Evolutionary conservation across 2,888 invertebrate species (phyloP), one percentile per base, ranked within the genome.

Genomic region (Cephus rjabovi): DNA sequence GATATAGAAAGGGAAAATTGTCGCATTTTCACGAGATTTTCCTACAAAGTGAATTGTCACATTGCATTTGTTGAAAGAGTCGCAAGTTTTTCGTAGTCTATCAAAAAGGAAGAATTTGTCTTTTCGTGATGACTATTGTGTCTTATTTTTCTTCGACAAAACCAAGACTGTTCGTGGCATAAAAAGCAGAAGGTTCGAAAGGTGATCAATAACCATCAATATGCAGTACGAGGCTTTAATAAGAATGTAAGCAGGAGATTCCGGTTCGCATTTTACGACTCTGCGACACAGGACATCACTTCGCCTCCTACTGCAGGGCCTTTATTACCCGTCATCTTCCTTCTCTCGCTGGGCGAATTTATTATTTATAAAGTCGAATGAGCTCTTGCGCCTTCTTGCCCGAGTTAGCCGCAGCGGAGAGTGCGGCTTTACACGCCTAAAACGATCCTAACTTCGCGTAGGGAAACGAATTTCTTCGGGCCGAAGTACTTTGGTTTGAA

Each of bases 201-300:
- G 84, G 83, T 89, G 87, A 90, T 90, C 89, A 87, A 89, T 89
- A 87, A 87, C 86, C 88, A 86, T 88, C 88, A 89, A 90, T 90
- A 88, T 89, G 87, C 87, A 86, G 82, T 84, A 84, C 85, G 84
- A 87, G 83, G 87, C 87, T 89, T 90, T 89, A 89, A 89, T 88
- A 89, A 90, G 88, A 86, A 86, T 84, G 85, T 85, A 56, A 56
- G 56, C 56, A 56, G 56, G 56, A 56, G 56, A 56, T 56, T 56
- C 23, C 23, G 56, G 56, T 23, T 23, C 56, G 56, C 23, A 56
- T 88, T 91, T 90, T 91, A 90, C 85, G 89, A 89, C 87, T 88
- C 81, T 81, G 86, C 86, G 88, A 90, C 90, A 90, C 87, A 90
- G 88, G 87, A 91, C 89, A 87, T 90, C 90, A 90, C 91, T 90